Evolutionary conservation across 2,888 invertebrate species (phyloP).

Genomic region (Drosophila crucigera): DNA sequence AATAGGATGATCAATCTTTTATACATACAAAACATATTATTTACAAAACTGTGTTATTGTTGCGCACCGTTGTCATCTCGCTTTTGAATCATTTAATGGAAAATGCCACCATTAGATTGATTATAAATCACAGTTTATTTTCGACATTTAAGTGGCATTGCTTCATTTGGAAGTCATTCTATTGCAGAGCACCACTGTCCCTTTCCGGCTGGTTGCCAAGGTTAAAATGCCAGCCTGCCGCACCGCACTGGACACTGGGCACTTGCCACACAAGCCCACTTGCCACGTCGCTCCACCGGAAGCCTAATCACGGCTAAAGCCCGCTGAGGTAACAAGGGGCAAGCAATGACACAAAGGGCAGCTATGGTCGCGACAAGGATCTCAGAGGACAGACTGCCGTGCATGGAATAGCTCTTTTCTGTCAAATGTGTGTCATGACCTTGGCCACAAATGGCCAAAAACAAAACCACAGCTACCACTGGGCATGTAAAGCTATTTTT

Average conservation of each 20-base stretch:
- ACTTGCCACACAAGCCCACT: slow-evolving; percentile 1
- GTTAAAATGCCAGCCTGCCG: slow-evolving; percentile 7
- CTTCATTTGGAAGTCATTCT: slow-evolving; percentile 15
- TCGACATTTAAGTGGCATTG: slow-evolving; percentile 27
- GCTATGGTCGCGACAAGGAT: slow-evolving; percentile 34
- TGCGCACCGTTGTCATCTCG: background rate
- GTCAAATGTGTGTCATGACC: slow-evolving; percentile 73
- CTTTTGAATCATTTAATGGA: background rate
- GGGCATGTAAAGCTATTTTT: slow-evolving; percentile 6
- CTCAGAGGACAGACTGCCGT: slow-evolving; percentile 24
- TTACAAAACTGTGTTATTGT: background rate
- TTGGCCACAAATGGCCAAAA: slow-evolving; percentile 56
- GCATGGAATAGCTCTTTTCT: slow-evolving; percentile 28
- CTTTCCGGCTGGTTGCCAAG: slow-evolving; percentile 2
- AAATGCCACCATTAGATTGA: slow-evolving; percentile 14
- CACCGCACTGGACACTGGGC: slow-evolving; percentile 17
- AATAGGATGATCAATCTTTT: background rate
- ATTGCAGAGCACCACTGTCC: slow-evolving; percentile 5
- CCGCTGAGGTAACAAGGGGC: slow-evolving; percentile 23
- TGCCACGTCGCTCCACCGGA: slow-evolving; percentile 5
- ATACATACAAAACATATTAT: background rate
- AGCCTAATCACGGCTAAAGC: slow-evolving; percentile 44
- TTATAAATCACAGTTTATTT: slow-evolving; percentile 15
- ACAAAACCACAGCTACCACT: slow-evolving; percentile 16
- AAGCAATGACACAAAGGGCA: slow-evolving; percentile 44